These are phyloP conservation scores for Harpalus rubripes DNA, from an alignment of 2,888 invertebrate genomes.

Conservation along the genomic window DNA sequence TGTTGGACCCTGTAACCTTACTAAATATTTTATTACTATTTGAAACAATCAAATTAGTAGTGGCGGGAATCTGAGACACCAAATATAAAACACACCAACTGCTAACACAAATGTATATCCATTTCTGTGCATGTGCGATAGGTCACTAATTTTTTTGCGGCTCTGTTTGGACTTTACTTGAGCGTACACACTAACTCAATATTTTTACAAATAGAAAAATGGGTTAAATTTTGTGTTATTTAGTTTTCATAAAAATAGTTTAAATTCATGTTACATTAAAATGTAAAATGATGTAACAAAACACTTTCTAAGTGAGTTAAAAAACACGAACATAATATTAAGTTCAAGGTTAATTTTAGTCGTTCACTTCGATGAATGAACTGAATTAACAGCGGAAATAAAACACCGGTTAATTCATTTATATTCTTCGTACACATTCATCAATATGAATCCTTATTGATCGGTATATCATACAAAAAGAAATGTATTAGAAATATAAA, in stretches of 20 bases:
- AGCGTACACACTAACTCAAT: no score
- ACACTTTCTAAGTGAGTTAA: slow-evolving; percentile 22
- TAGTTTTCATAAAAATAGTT: not conserved
- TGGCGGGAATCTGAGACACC: no score
- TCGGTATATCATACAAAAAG: not conserved
- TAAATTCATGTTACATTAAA: slow-evolving; percentile 11
- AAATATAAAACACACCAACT: no score
- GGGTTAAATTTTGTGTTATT: not conserved
- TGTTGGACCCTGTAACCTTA: no score
- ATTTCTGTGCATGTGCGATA: no score
- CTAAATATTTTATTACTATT: no score
- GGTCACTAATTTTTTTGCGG: no score
- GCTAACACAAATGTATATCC: no score
- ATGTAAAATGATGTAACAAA: slow-evolving; percentile 27
- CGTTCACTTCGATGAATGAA: slow-evolving; percentile 21
- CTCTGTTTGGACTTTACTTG: no score
- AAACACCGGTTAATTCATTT: slow-evolving; percentile 18
- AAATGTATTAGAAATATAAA: no score
- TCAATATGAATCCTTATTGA: not conserved
- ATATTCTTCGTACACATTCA: not conserved
- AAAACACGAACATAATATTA: slow-evolving; percentile 26
- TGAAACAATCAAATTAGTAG: no score
- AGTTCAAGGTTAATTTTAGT: slow-evolving; percentile 33
- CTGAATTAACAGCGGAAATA: slow-evolving; percentile 33
- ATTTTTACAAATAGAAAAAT: no score